Evolutionary conservation across 2,113 vertebrate genomes (phyloP).

Genomic region (Ctenomys sociabilis): DNA sequence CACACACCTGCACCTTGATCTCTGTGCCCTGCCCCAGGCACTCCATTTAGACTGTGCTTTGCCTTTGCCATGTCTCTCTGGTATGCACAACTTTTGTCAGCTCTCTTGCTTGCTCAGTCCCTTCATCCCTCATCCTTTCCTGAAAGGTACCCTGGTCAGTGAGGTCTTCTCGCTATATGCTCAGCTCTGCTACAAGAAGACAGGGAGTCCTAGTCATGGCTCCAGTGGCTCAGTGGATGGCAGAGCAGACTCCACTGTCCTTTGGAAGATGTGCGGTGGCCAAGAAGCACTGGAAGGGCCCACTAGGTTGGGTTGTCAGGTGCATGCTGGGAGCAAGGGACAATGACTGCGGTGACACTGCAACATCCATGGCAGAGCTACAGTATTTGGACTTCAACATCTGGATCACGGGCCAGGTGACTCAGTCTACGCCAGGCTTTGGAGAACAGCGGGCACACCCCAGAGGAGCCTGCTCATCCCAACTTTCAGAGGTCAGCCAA

Average conservation of each 20-base stretch:
- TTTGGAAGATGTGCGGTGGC: no score
- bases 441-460: not conserved
- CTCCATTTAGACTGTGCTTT: accelerated
- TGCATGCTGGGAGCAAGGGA: not conserved
- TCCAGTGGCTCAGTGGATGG: not conserved
- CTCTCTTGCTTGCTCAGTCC: not conserved
- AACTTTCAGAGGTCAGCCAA: not conserved
- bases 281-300: not conserved
- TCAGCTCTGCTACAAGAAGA: not conserved
- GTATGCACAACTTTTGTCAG: not conserved
- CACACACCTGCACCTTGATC: accelerated
- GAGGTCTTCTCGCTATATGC: not conserved
- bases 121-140: not conserved
- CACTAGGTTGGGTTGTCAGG: not conserved
- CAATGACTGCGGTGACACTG: not conserved
- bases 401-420: not conserved
- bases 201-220: no score
- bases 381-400: not conserved
- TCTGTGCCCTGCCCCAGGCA: accelerated
- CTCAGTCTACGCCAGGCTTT: not conserved
- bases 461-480: not conserved
- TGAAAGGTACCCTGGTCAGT: accelerated
- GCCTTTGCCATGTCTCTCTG: accelerated
- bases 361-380: not conserved
- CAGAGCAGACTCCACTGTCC: not conserved